These are phyloP conservation scores for Bathynomus jamesi DNA, from an alignment of 1,140 invertebrate species.

Conservation along the genomic window DNA sequence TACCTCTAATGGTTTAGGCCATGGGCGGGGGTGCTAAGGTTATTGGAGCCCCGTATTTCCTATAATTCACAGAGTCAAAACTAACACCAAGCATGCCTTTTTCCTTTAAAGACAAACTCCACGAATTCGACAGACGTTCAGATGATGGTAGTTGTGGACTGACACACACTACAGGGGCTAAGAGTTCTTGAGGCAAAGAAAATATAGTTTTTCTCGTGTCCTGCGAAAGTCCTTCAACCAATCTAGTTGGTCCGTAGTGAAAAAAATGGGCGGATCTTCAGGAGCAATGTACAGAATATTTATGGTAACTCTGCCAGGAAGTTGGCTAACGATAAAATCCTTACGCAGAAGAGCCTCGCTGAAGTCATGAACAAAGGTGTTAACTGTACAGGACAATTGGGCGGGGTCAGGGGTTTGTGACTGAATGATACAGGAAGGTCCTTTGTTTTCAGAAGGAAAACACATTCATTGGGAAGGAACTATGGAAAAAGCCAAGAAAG, in stretches of 20 bases:
- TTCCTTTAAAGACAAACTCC: neutral
- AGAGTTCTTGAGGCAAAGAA: neutral
- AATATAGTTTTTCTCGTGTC: neutral
- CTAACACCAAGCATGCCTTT: no score
- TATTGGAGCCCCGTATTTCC: no score
- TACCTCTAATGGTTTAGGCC: no score
- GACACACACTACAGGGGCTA: neutral
- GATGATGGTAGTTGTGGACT: neutral
- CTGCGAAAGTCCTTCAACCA: neutral
- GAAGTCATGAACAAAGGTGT: slow-evolving; percentile 45
- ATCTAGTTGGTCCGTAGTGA: neutral
- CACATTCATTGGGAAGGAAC: neutral
- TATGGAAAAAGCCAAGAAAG: neutral
- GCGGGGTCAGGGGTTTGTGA: slow-evolving; percentile 64
- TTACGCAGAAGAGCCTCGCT: slow-evolving; percentile 28
- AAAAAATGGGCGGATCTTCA: neutral
- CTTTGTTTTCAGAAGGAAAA: neutral
- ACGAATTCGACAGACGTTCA: neutral
- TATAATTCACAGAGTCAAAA: no score
- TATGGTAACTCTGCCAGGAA: neutral
- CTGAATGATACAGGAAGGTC: slow-evolving; percentile 57
- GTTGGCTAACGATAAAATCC: neutral
- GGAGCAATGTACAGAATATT: neutral
- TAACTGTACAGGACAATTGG: slow-evolving; percentile 57
- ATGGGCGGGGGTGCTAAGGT: no score